These are phyloP conservation scores for Argentina silus DNA, from an alignment of 2,797 vertebrate species.

Conservation along the genomic window DNA sequence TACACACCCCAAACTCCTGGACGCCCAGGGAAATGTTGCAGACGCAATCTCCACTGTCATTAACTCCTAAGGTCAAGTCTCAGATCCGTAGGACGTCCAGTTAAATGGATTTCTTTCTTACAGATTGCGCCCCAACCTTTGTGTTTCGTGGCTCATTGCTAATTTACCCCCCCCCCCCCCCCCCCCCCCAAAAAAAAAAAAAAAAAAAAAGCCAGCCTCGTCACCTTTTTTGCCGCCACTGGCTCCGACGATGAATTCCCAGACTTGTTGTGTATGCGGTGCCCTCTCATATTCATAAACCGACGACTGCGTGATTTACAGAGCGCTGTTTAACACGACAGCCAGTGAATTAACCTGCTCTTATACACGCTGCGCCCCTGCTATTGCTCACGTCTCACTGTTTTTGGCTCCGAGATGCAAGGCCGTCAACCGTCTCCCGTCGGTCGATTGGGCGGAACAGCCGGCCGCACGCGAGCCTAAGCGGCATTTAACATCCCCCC, in stretches of 20 bases:
- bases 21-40: slow-evolving; percentile 12
- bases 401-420: slow-evolving; percentile 2
- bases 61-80: slow-evolving; percentile 28
- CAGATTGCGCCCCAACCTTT: slow-evolving; percentile 30
- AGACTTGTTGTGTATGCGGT: background rate
- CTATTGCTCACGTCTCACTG: slow-evolving; percentile 33
- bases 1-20: slow-evolving; percentile 25
- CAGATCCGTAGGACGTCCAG: slow-evolving; percentile 13
- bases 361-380: slow-evolving; percentile 20
- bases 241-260: slow-evolving; percentile 21
- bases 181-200: slow-evolving; percentile 32
- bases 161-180: slow-evolving; percentile 29
- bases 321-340: slow-evolving; percentile 48
- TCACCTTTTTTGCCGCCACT: slow-evolving; percentile 14
- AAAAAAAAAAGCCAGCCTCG: slow-evolving; percentile 25
- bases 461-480: slow-evolving; percentile 8
- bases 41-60: slow-evolving; percentile 23
- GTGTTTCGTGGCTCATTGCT: slow-evolving; percentile 39
- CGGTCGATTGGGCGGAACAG: slow-evolving; percentile 40
- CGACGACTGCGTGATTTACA: slow-evolving; percentile 47
- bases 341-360: slow-evolving; percentile 52
- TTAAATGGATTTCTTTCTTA: background rate
- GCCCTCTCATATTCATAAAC: slow-evolving; percentile 33
- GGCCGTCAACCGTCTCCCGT: slow-evolving; percentile 8
- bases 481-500: slow-evolving; percentile 21